phyloP scores from a whole-genome alignment of 1,140 invertebrate species.

The Antheraea pernyi region DNA sequence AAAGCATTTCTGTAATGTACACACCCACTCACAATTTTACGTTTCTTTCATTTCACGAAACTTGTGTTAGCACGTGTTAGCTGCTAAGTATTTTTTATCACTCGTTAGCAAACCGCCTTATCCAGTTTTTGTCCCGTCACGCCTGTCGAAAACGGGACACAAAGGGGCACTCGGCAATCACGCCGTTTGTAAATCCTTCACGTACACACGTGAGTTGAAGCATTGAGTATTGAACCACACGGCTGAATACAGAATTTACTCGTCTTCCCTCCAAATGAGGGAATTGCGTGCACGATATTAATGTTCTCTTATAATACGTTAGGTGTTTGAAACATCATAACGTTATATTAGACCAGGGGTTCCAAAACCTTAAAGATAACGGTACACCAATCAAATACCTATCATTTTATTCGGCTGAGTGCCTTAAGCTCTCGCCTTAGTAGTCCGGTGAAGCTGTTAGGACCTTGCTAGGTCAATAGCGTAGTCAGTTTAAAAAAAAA shows the following conservation, averaged over 20 bases:
- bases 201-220: constrained; percentile 41
- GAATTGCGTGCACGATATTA: constrained; percentile 7
- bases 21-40: too few relatives aligned
- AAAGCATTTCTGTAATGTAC: too few relatives aligned
- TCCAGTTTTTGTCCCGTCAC: constrained; percentile 20
- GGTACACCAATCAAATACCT: too few relatives aligned
- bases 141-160: constrained; percentile 31
- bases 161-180: constrained; percentile 44
- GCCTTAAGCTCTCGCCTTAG: too few relatives aligned
- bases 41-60: too few relatives aligned
- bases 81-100: neutral
- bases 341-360: too few relatives aligned
- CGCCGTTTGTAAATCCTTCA: constrained; percentile 50
- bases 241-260: constrained; percentile 42
- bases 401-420: too few relatives aligned
- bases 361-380: too few relatives aligned
- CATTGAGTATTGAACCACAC: constrained; percentile 43
- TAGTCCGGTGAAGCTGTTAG: too few relatives aligned
- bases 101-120: constrained; percentile 9
- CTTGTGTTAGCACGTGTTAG: neutral
- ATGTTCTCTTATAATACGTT: neutral
- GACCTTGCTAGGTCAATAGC: too few relatives aligned
- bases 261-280: constrained; percentile 20
- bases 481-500: too few relatives aligned
- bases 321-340: neutral